These are phyloP conservation scores for Oxyteleia sp. DNA, from an alignment of 2,888 invertebrate genomes.

Conservation along the genomic window DNA sequence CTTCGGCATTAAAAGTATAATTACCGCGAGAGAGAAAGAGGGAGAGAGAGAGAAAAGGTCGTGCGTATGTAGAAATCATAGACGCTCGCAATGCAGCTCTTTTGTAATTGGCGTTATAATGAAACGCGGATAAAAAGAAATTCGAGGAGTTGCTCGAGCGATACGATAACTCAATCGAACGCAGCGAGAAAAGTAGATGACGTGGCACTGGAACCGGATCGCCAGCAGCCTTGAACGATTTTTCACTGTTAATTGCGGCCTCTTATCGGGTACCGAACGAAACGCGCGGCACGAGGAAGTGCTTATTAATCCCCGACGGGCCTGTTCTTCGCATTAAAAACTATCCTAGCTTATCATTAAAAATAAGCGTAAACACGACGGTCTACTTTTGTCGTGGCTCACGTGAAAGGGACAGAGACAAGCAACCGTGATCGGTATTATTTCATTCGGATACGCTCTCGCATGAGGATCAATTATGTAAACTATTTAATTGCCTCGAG, in stretches of 20 bases:
- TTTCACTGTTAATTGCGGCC: conserved; percentile 83
- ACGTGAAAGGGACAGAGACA: too few relatives aligned
- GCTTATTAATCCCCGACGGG: conserved; percentile 73
- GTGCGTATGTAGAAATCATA: conserved; percentile 52
- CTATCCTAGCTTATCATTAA: conserved; percentile 20
- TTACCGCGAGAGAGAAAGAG: too few relatives aligned
- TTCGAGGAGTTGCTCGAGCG: conserved; percentile 55
- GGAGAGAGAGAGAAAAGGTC: conserved; percentile 46
- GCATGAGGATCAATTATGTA: too few relatives aligned
- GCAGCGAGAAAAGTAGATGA: conserved; percentile 70
- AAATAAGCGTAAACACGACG: too few relatives aligned
- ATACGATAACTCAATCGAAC: conserved; percentile 69
- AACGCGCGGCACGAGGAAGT: conserved; percentile 76
- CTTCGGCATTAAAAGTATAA: conserved; percentile 41
- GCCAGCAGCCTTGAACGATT: conserved; percentile 78
- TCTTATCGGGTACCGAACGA: conserved; percentile 79
- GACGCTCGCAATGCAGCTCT: conserved; percentile 36
- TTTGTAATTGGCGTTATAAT: conserved; percentile 60
- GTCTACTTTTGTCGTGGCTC: too few relatives aligned
- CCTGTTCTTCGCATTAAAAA: conserved; percentile 42
- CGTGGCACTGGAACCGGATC: conserved; percentile 78
- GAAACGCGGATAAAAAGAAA: conserved; percentile 48
- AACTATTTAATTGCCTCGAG: too few relatives aligned
- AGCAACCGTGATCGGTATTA: too few relatives aligned
- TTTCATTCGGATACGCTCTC: too few relatives aligned